Evolutionary conservation across 2,797 vertebrate genomes (phyloP).

Genomic region (Aplochiton taeniatus): DNA sequence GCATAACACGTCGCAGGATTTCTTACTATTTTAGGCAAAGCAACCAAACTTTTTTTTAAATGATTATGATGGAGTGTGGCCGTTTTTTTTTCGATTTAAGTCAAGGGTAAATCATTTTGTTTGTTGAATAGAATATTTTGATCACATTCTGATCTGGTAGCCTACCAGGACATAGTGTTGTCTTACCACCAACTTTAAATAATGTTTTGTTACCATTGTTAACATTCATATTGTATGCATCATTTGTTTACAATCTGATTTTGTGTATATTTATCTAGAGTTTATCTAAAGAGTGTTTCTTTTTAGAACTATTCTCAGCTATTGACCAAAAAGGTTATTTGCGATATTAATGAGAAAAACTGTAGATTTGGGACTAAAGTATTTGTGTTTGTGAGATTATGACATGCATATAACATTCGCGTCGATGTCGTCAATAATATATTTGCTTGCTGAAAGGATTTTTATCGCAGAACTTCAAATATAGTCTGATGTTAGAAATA

Average conservation of each 20-base stretch:
- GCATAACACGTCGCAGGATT: slow-evolving; percentile 59
- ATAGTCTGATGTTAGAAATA: slow-evolving; percentile 49
- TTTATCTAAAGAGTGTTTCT: slow-evolving; percentile 18
- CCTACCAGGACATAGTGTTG: too few relatives aligned
- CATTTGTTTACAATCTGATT: not conserved
- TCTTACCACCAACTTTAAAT: too few relatives aligned
- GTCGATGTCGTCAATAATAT: slow-evolving; percentile 15
- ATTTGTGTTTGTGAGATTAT: slow-evolving; percentile 56
- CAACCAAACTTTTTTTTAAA: slow-evolving; percentile 62
- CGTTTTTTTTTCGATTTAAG: slow-evolving; percentile 41
- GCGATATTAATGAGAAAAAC: slow-evolving; percentile 55
- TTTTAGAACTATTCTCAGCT: slow-evolving; percentile 37
- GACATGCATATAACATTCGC: slow-evolving; percentile 31
- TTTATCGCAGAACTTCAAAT: slow-evolving; percentile 39
- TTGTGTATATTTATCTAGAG: slow-evolving; percentile 1
- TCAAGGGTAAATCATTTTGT: slow-evolving; percentile 61
- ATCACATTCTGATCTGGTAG: not conserved
- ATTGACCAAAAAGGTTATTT: slow-evolving; percentile 54
- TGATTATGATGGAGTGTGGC: slow-evolving; percentile 60
- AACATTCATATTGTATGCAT: not conserved
- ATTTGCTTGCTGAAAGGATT: slow-evolving; percentile 11
- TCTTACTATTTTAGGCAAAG: slow-evolving; percentile 51
- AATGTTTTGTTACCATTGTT: not conserved
- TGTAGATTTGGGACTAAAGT: slow-evolving; percentile 64
- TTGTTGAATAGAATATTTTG: slow-evolving; percentile 21